Evolutionary conservation across 2,113 vertebrate species (phyloP).

Genomic region (Dasypus novemcinctus): DNA sequence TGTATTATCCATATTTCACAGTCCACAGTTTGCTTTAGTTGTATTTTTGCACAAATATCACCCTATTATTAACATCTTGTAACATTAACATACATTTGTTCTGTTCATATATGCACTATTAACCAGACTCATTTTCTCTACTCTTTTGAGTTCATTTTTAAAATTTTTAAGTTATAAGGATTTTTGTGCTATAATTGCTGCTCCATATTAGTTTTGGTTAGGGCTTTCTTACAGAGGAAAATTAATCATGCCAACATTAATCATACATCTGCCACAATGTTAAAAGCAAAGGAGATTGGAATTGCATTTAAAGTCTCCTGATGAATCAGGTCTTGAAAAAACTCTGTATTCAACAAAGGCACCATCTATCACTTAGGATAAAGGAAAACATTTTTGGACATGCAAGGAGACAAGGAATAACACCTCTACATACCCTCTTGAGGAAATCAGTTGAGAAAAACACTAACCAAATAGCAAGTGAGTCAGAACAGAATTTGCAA

Average conservation of each 20-base stretch:
- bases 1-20: too few species aligned
- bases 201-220: background rate
- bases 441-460: background rate
- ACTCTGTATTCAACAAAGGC: too few species aligned
- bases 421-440: background rate
- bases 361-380: background rate
- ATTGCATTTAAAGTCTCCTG: background rate
- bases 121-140: background rate
- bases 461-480: background rate
- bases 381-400: background rate
- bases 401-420: accelerated
- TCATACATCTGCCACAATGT: background rate
- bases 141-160: background rate
- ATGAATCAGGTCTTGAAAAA: background rate
- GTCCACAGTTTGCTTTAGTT: too few species aligned
- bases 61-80: too few species aligned
- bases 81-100: background rate
- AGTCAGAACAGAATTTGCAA: too few species aligned
- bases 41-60: too few species aligned
- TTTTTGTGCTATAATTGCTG: background rate
- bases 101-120: background rate
- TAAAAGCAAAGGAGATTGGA: background rate
- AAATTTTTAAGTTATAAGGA: background rate
- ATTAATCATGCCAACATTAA: background rate
- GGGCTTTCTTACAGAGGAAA: background rate